Conservation (phyloP, 2,113 vertebrate species). For the Dipodomys stephensi region DNA sequence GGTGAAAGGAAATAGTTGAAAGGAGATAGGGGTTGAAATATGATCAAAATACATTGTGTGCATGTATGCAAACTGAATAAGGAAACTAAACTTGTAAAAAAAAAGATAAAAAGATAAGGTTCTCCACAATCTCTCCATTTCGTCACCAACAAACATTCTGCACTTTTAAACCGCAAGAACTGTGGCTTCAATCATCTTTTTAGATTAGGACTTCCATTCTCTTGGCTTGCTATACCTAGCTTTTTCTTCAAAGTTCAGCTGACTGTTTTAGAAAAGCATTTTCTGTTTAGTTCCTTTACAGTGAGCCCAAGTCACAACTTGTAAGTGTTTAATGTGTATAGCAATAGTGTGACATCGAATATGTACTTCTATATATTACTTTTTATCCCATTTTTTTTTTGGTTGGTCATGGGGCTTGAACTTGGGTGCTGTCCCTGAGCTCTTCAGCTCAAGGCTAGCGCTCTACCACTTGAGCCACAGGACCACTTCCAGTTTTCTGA, state of each 20-base stretch:
- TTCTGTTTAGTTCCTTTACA: constrained; percentile 20
- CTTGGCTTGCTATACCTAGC: neutral
- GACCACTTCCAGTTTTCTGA: too few relatives aligned
- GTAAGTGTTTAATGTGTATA: neutral
- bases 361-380: neutral
- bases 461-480: too few relatives aligned
- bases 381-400: neutral
- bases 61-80: too few relatives aligned
- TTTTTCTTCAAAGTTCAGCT: neutral
- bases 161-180: neutral
- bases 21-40: too few relatives aligned
- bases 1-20: too few relatives aligned
- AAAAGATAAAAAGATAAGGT: neutral
- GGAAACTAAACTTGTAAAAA: too few relatives aligned
- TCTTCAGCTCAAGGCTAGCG: too few relatives aligned
- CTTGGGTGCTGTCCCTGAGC: too few relatives aligned
- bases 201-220: neutral
- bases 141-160: neutral
- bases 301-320: neutral
- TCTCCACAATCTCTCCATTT: neutral
- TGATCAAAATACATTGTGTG: too few relatives aligned
- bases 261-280: neutral
- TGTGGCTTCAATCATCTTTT: constrained; percentile 17
- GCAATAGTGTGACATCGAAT: neutral
- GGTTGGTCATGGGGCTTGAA: too few relatives aligned